Conservation (phyloP, 2,888 invertebrate species). For the Tiliacea aurago region DNA sequence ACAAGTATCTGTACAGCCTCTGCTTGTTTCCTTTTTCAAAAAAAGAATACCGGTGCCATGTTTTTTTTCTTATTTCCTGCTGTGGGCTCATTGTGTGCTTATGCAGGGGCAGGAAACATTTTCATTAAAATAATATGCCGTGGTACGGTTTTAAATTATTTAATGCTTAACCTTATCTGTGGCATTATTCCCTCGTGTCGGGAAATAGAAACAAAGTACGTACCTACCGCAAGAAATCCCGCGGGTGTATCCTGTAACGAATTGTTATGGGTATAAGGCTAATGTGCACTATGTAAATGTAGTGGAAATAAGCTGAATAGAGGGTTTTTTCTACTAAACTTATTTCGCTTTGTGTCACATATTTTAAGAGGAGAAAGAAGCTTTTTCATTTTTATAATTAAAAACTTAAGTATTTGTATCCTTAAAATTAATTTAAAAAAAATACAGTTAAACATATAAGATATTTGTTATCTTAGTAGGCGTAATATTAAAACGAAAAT, state of each 20-base stretch:
- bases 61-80: conserved; percentile 13
- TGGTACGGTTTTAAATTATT: conserved; percentile 48
- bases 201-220: conserved; percentile 40
- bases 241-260: conserved; percentile 37
- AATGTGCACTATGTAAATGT: conserved; percentile 51
- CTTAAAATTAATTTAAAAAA: too few relatives aligned
- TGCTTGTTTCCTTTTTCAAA: conserved; percentile 8
- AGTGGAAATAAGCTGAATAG: conserved; percentile 38
- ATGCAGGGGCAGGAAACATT: conserved; percentile 30
- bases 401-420: too few relatives aligned
- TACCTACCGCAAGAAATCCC: conserved; percentile 45
- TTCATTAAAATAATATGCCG: conserved; percentile 26
- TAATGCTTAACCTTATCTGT: conserved; percentile 36
- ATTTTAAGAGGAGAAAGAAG: conserved; percentile 4
- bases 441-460: too few relatives aligned
- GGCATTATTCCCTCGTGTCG: conserved; percentile 33
- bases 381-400: not conserved
- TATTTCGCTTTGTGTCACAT: not conserved
- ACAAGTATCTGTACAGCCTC: not conserved
- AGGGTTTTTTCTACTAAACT: not conserved
- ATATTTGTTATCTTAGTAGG: too few relatives aligned
- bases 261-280: conserved; percentile 49
- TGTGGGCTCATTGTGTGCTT: conserved; percentile 19
- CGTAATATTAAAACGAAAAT: too few relatives aligned
- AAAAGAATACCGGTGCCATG: conserved; percentile 13